Evolutionary conservation across 1,140 invertebrate species (phyloP), one percentile per base, ranked within the genome.

Genomic region (Drosophila murphyi): DNA sequence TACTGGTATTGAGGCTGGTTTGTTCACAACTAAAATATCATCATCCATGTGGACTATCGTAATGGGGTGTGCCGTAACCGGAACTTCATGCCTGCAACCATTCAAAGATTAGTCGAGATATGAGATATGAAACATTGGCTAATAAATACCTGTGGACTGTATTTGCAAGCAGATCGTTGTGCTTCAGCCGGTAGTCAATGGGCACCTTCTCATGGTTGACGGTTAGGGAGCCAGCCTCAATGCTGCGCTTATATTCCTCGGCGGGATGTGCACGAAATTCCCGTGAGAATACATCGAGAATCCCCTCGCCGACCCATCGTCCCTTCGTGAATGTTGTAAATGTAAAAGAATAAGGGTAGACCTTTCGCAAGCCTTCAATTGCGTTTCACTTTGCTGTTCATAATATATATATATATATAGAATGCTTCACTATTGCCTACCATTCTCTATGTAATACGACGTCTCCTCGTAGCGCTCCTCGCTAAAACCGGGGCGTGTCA

Each of bases 1-100:
- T 96, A 96, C 98, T 93, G 99, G 99, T 94, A 99, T 98, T 93
- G 98, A 99, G 93, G 98, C 97, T 91, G 99, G 99, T 96, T 99
- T 99, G 95, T 99, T 98, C 93, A 99, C 97, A 93, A 99, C 99
- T 93, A 99, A 95, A 94, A 99, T 95, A 94, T 99, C 97, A 93
- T 99, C 97, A 95, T 98, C 97, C 94, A 99, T 97, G 94, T 98
- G 96, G 92, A 99, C 96, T 93, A 99, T 97, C 93, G 97, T 96
- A 94, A 99, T 97, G 92, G 96, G 96, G 94, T 97, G 96, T 93
- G 96, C 96, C 93, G 97, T 97, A 93, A 99, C 98, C 90, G 98
- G 98, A 94, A 98, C 97, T 96, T 99, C 98, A 95, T 99, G 98
- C 96, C 98, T 98, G 95, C 91, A 97, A 97, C 93, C 45, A 45